phyloP scores from a whole-genome alignment of 2,797 vertebrate species.

The Echiichthys vipera region DNA sequence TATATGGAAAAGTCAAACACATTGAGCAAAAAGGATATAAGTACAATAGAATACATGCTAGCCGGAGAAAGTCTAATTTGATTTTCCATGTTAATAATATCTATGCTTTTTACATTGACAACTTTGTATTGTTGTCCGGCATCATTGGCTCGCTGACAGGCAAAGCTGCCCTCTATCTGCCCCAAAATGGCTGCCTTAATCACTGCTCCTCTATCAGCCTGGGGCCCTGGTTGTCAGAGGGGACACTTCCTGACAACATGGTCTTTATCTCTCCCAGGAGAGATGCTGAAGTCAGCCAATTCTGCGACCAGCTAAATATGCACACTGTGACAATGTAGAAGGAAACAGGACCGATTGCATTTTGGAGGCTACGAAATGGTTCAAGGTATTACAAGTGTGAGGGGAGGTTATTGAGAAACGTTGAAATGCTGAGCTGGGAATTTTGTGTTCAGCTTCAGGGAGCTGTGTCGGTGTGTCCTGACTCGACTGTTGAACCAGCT shows the following conservation, averaged over 20 bases:
- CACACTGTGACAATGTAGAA: slow-evolving; percentile 44
- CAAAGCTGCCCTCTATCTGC: slow-evolving; percentile 34
- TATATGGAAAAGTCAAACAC: slow-evolving; percentile 11
- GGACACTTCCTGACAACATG: slow-evolving; percentile 62
- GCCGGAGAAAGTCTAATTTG: slow-evolving; percentile 28
- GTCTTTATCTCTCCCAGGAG: slow-evolving; percentile 61
- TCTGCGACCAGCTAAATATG: slow-evolving; percentile 50
- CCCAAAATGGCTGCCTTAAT: slow-evolving; percentile 60
- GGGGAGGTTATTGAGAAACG: slow-evolving; percentile 41
- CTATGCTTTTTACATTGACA: neutral
- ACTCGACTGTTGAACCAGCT: slow-evolving; percentile 30
- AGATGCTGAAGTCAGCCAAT: slow-evolving; percentile 72
- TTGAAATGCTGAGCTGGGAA: slow-evolving; percentile 58
- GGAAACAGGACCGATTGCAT: slow-evolving; percentile 42
- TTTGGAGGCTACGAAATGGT: slow-evolving; percentile 36
- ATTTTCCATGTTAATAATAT: neutral
- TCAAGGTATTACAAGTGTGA: slow-evolving; percentile 39
- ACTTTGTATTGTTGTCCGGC: neutral
- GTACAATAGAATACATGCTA: neutral
- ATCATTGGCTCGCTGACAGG: slow-evolving; percentile 51
- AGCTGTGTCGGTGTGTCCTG: slow-evolving; percentile 25
- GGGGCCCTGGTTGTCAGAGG: slow-evolving; percentile 60
- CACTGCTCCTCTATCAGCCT: slow-evolving; percentile 56
- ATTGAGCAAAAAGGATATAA: neutral
- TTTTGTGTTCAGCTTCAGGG: slow-evolving; percentile 29